Evolutionary conservation across 1,140 invertebrate genomes (phyloP).

Genomic region (Brachionus angularis): DNA sequence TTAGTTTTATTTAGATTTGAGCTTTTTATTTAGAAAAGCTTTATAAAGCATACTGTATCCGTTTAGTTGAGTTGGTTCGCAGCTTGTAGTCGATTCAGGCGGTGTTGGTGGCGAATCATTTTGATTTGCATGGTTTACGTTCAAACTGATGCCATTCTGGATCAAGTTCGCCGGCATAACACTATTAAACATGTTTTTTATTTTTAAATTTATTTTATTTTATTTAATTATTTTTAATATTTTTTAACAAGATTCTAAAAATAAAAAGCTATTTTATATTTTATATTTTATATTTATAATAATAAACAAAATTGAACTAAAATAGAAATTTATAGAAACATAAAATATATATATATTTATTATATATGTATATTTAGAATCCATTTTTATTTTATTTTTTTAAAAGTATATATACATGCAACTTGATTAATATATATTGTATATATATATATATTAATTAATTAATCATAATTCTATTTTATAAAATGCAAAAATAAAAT

Average conservation of each 20-base stretch:
- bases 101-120: background rate
- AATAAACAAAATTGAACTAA: too few relatives aligned
- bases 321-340: too few relatives aligned
- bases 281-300: too few relatives aligned
- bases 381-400: constrained; percentile 37
- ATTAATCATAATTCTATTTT: too few relatives aligned
- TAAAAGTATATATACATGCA: too few relatives aligned
- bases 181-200: constrained; percentile 16
- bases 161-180: background rate
- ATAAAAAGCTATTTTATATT: too few relatives aligned
- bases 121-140: background rate
- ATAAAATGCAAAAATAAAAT: too few relatives aligned
- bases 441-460: too few relatives aligned
- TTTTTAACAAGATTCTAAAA: too few relatives aligned
- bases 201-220: too few relatives aligned
- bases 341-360: background rate
- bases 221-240: too few relatives aligned
- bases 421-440: too few relatives aligned
- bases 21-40: background rate
- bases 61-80: background rate
- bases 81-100: background rate
- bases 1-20: background rate
- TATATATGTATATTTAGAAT: background rate
- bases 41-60: constrained; percentile 16
- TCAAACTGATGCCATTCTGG: background rate